Percentiles rank a stretch among this genome's conserved stretches.
Evolutionary conservation across 2,797 vertebrate species (phyloP).

Genomic region (Spatula clypeata): DNA sequence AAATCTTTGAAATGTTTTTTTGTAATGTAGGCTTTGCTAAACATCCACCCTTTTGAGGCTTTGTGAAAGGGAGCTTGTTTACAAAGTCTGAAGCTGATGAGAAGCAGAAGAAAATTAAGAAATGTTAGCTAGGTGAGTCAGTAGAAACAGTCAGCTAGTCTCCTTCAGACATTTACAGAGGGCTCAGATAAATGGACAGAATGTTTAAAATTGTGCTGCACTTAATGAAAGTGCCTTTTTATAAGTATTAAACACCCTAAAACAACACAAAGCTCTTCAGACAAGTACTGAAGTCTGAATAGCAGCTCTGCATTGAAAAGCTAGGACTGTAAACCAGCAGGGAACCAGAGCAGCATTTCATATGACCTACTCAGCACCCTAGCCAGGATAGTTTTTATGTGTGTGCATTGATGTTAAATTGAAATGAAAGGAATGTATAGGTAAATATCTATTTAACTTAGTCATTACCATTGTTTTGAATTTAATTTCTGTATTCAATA

Average conservation of each 20-base stretch:
- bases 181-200: constrained; percentile 57
- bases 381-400: constrained; percentile 3
- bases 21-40: constrained; percentile 51
- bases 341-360: constrained; percentile 57
- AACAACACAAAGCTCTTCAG: constrained; percentile 68
- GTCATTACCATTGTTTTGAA: neutral
- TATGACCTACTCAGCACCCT: constrained; percentile 14
- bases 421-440: constrained; percentile 70
- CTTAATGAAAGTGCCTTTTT: constrained; percentile 65
- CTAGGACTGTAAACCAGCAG: constrained; percentile 6
- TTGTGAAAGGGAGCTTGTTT: constrained; percentile 53
- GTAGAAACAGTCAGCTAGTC: constrained; percentile 38
- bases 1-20: constrained; percentile 66
- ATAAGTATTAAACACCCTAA: constrained; percentile 56
- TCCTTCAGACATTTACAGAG: constrained; percentile 62
- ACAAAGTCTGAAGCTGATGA: constrained; percentile 48
- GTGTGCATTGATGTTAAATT: constrained; percentile 43
- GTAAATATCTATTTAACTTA: constrained; percentile 69
- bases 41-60: neutral
- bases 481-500: neutral
- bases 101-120: constrained; percentile 75
- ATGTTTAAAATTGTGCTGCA: constrained; percentile 65
- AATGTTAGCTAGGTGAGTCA: constrained; percentile 53
- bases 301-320: constrained; percentile 53
- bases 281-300: constrained; percentile 38